Base-by-base conservation (phyloP, 2,888 invertebrate species). In the Pyrgus malvae region DNA sequence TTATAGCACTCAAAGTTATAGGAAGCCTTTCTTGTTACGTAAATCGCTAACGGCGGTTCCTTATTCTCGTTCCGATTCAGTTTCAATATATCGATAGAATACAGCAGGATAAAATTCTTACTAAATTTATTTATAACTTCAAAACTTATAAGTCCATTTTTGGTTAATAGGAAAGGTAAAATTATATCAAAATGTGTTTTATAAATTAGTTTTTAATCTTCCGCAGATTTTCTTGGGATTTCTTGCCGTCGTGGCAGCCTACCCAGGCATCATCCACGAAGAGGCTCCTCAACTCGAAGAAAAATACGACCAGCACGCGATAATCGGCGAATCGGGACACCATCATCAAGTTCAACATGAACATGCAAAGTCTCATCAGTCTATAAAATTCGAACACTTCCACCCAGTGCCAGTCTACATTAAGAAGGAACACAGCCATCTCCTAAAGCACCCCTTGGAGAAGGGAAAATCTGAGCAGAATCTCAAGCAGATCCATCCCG, bases 371-470 rank as follows among this genome's bases (percentile, higher is more conserved):
- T 93, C 93, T 35, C 94, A 94, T 69, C 94, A 94, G 76, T 93
- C 92, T 55, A 92, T 94, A 62, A 93, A 93, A 66, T 92, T 94
- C 63, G 93, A 93, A 72, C 94, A 94, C 70, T 94, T 92, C 83
- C 94, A 94, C 68, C 91, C 94, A 0, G 93, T 94, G 1, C 94
- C 94, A 1, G 93, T 93, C 0, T 93, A 93, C 77, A 89, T 93
- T 4, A 93, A 93, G 82, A 93, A 93, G 67, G 93, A 93, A 67
- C 92, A 93, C 78, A 91, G 91, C 65, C 92, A 94, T 72, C 79
- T 93, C 56, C 71, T 93, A 2, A 91, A 93, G 66, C 92, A 94
- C 67, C 93, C 93, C 2, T 78, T 94, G 50, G 92, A 93, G 68
- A 91, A 92, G 64, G 93, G 93, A 45, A 91, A 92, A 63, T 91